These are phyloP conservation scores for Thymallus thymallus DNA, from an alignment of 2,113 vertebrate genomes.

Conservation along the genomic window DNA sequence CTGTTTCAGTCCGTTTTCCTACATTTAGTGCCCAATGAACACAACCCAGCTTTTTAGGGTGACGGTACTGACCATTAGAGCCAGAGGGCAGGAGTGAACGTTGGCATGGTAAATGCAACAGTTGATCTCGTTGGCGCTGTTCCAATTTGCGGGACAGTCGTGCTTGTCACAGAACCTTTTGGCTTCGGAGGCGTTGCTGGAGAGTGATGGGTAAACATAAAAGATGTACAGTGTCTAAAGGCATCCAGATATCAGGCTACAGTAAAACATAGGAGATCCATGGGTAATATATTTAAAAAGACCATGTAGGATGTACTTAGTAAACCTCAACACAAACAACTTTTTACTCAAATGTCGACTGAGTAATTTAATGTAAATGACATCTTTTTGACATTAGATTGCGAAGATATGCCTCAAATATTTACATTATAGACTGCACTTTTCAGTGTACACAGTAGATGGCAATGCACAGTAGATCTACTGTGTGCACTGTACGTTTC, in stretches of 20 bases:
- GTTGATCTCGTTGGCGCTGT: slow-evolving; percentile 70
- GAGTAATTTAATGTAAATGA: neutral
- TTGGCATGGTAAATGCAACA: slow-evolving; percentile 70
- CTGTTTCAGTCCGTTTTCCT: no score
- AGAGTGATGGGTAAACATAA: neutral
- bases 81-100: slow-evolving; percentile 64
- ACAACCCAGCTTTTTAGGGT: no score
- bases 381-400: neutral
- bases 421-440: neutral
- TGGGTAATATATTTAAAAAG: neutral
- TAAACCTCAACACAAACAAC: neutral
- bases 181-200: slow-evolving; percentile 60
- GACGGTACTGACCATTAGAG: slow-evolving; percentile 52
- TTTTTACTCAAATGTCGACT: neutral
- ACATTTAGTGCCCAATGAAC: no score
- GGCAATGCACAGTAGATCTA: no score
- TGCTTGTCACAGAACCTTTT: slow-evolving; percentile 71
- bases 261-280: neutral
- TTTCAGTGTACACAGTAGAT: neutral
- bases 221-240: neutral
- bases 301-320: neutral
- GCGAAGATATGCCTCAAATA: no score
- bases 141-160: slow-evolving; percentile 72
- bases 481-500: no score
- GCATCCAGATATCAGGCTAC: neutral